These are phyloP conservation scores for Opisthograptis luteolata DNA, from an alignment of 2,888 invertebrate genomes.

Conservation along the genomic window DNA sequence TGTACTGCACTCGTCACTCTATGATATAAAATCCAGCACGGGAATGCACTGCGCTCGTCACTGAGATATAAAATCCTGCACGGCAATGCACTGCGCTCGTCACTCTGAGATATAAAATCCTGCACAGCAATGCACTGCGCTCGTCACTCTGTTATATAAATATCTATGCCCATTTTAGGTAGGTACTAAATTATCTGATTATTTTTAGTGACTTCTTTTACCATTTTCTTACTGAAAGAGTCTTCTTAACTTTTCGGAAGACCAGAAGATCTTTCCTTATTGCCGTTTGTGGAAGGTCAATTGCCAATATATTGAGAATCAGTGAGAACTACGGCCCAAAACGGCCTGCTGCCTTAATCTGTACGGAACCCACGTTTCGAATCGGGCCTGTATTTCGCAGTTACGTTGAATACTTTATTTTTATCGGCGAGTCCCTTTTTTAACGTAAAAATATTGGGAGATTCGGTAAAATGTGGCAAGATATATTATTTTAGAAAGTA, in stretches of 20 bases:
- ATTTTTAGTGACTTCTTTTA: background rate
- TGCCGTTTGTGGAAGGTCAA: slow-evolving; percentile 21
- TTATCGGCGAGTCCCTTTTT: slow-evolving; percentile 20
- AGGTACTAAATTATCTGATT: no score
- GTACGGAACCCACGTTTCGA: slow-evolving; percentile 44
- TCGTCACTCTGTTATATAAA: no score
- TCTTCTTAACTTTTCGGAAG: background rate
- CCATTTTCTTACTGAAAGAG: background rate
- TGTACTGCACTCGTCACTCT: no score
- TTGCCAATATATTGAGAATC: slow-evolving; percentile 39
- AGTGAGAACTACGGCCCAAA: slow-evolving; percentile 36
- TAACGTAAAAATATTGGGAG: background rate
- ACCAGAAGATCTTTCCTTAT: slow-evolving; percentile 6
- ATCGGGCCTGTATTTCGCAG: slow-evolving; percentile 25
- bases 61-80: no score
- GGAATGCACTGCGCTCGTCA: no score
- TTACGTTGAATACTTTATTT: slow-evolving; percentile 35
- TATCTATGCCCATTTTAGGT: no score
- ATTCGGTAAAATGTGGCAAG: background rate
- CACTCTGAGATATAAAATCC: no score
- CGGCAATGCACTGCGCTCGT: no score
- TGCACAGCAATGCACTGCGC: no score
- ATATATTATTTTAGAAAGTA: no score
- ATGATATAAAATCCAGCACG: no score
- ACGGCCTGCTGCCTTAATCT: no score